These are phyloP conservation scores for Gracilinanus agilis DNA, from an alignment of 2,113 vertebrate species.

Conservation along the genomic window DNA sequence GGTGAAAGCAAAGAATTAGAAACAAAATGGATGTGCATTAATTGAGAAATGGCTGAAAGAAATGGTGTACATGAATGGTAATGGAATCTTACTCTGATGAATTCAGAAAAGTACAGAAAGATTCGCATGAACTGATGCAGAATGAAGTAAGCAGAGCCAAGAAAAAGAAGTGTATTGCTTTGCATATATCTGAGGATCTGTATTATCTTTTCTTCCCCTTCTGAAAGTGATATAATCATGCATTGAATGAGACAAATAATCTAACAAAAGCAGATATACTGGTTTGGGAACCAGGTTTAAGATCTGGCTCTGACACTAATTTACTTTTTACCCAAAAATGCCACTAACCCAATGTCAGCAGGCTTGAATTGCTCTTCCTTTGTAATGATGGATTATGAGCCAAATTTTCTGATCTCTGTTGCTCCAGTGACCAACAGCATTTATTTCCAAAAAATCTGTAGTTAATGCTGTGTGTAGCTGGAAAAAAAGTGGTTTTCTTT, in stretches of 20 bases:
- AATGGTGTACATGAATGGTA: background rate
- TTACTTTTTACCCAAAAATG: background rate
- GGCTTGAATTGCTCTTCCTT: background rate
- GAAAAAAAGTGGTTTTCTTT: background rate
- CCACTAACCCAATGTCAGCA: background rate
- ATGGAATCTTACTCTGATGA: background rate
- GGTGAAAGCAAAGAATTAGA: background rate
- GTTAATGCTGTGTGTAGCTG: background rate
- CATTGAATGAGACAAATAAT: background rate
- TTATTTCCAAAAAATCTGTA: rapidly evolving
- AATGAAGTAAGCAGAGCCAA: too few species aligned
- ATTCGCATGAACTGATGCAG: background rate
- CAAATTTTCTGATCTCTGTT: background rate
- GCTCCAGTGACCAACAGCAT: slow-evolving; percentile 7
- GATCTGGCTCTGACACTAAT: background rate
- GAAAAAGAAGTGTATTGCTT: background rate
- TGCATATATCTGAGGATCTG: background rate
- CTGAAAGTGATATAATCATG: background rate
- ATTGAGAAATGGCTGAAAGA: background rate
- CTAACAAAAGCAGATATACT: background rate
- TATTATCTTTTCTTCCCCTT: background rate
- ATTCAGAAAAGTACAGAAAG: background rate
- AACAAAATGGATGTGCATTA: background rate
- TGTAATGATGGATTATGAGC: background rate
- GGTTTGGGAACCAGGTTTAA: background rate